Base-by-base conservation (phyloP, 35 echinoderm and acorn worm genomes). In the Heliocidaris tuberculata region DNA sequence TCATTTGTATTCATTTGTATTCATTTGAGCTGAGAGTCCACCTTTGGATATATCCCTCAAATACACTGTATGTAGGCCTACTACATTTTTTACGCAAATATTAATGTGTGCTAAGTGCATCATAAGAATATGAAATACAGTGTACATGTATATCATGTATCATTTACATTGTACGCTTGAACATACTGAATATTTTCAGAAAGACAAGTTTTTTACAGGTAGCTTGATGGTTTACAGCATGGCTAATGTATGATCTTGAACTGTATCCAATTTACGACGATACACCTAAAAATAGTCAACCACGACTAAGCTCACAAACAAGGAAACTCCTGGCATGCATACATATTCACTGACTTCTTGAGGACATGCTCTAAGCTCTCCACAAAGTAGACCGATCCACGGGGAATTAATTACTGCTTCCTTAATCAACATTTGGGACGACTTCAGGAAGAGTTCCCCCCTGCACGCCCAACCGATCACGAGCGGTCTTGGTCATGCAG, bases 401-500 rank as follows among this genome's bases (percentile, higher is more conserved):
- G 15, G 87, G 87, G 47, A 89, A 89, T 89, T 89, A 89, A 89
- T 89, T 48, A 48, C 87, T 48, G 87, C 87, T 89, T 89, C 87
- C 87, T 89, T 89, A 89, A 42, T 89, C 87, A 89, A 48, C 87
- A 89, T 89, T 89, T 89, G 31, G 87, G 87, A 89, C 87, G 29
- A 89, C 65, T 78, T 78, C 10, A 15, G 11, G 52, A 16, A 42
- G 86, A 48, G 31, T 17, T 13, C 13, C 86, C 86, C 31, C 47
- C 87, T 89, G 31, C 31, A 32, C 87, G 32, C 87, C 32, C 87
- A 47, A 47, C 31, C 31, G 16, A 89, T 89, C 87, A 89, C 87
- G 87, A 89, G 87, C 87, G 12, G 87, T 32, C 15, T 16, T 32
- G 87, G 87, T 89, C 87, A 89, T 89, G 87, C 87, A 32, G 87